Conservation (phyloP, 2,888 invertebrate genomes). For the Cylloceria caligata region DNA sequence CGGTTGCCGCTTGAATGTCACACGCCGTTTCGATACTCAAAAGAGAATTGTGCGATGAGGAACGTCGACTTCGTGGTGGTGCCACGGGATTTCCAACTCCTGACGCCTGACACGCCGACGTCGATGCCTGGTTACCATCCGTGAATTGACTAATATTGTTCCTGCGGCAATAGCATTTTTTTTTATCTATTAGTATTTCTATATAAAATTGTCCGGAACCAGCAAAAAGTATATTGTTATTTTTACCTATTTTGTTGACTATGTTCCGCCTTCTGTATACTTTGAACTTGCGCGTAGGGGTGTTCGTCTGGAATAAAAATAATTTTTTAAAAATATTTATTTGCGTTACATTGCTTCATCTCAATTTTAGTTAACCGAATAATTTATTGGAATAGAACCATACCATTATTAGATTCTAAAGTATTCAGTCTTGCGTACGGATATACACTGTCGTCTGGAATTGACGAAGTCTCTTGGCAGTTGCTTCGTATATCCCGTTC, state of each 20-base stretch:
- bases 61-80: conserved; percentile 85
- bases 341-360: conserved; percentile 25
- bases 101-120: conserved; percentile 73
- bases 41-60: conserved; percentile 85
- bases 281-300: conserved; percentile 91
- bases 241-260: conserved; percentile 79
- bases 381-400: conserved; percentile 62
- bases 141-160: conserved; percentile 75
- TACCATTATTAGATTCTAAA: conserved; percentile 89
- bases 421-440: conserved; percentile 89
- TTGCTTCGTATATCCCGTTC: conserved; percentile 85
- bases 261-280: conserved; percentile 79
- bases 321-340: conserved; percentile 31
- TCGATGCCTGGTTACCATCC: conserved; percentile 77
- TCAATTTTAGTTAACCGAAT: conserved; percentile 35
- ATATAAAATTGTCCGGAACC: not conserved
- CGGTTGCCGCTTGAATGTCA: conserved; percentile 92
- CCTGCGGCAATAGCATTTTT: conserved; percentile 66
- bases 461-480: conserved; percentile 87
- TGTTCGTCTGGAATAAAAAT: conserved; percentile 85
- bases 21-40: conserved; percentile 70
- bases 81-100: conserved; percentile 83
- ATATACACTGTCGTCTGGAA: conserved; percentile 87
- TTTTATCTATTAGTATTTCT: not conserved
- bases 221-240: not conserved